Percentiles rank a stretch among this genome's conserved stretches.
phyloP scores from a whole-genome alignment of 2,888 invertebrate genomes.

The Nomada ruficornis region DNA sequence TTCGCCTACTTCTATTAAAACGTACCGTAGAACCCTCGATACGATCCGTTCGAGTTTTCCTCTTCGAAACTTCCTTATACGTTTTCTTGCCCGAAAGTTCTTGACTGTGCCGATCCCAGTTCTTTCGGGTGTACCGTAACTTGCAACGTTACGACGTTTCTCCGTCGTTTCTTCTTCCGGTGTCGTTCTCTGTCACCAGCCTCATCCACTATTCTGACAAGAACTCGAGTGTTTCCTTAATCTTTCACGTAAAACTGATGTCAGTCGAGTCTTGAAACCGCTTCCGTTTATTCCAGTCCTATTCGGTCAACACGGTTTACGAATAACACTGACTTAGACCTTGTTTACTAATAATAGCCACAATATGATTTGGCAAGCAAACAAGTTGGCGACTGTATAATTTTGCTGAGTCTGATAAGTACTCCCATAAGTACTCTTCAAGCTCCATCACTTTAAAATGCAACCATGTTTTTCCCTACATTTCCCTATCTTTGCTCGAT shows the following conservation, averaged over 20 bases:
- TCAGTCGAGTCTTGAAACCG: background rate
- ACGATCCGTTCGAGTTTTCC: slow-evolving; percentile 66
- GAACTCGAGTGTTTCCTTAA: slow-evolving; percentile 38
- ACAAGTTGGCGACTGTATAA: too few relatives aligned
- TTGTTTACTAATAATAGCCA: too few relatives aligned
- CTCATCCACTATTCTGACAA: slow-evolving; percentile 52
- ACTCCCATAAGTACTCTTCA: too few relatives aligned
- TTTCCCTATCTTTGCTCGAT: too few relatives aligned
- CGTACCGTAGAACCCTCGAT: slow-evolving; percentile 63
- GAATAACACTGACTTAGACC: background rate
- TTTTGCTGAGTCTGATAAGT: too few relatives aligned
- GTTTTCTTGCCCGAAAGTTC: slow-evolving; percentile 69
- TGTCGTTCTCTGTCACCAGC: slow-evolving; percentile 14
- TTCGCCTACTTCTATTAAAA: slow-evolving; percentile 70
- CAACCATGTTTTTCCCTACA: too few relatives aligned
- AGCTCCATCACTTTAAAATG: too few relatives aligned
- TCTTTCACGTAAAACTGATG: slow-evolving; percentile 35
- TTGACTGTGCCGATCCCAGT: slow-evolving; percentile 63
- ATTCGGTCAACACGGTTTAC: background rate
- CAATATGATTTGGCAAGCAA: too few relatives aligned
- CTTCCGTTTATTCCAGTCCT: slow-evolving; percentile 9
- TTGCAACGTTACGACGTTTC: slow-evolving; percentile 58
- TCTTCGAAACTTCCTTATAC: slow-evolving; percentile 71
- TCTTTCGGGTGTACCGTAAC: slow-evolving; percentile 51
- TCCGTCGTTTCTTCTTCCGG: slow-evolving; percentile 37